phyloP scores from a whole-genome alignment of 1,140 invertebrate species.

The Sycophaga agraensis region DNA sequence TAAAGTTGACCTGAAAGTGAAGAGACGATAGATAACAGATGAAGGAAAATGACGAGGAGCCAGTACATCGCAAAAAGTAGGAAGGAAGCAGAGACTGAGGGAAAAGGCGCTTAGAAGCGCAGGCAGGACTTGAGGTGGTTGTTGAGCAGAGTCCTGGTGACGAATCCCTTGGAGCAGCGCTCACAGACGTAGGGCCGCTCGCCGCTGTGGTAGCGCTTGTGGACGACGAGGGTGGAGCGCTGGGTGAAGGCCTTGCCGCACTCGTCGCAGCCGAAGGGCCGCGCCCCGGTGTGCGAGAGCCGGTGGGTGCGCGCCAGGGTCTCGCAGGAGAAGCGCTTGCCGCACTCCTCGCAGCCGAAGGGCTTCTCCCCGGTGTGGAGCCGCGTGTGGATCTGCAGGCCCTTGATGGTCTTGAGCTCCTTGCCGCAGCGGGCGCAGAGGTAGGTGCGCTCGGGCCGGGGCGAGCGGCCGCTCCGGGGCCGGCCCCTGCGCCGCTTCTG shows the following conservation, averaged over 20 bases:
- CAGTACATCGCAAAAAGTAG: no score
- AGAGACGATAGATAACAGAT: no score
- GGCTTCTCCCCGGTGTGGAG: conserved; percentile 62
- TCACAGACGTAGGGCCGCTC: conserved; percentile 74
- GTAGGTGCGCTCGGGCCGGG: conserved; percentile 16
- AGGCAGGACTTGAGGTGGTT: conserved; percentile 62
- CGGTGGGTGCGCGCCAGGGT: conserved; percentile 66
- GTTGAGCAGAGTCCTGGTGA: conserved; percentile 65
- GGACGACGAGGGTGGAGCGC: conserved; percentile 73
- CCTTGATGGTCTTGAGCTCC: conserved; percentile 54
- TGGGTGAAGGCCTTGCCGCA: conserved; percentile 81
- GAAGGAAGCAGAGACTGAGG: no score
- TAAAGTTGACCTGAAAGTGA: no score
- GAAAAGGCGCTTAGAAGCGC: no score
- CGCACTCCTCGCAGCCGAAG: conserved; percentile 62
- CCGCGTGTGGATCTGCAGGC: conserved; percentile 58
- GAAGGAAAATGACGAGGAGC: no score
- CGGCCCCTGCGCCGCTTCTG: not conserved
- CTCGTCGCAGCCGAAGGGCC: conserved; percentile 66
- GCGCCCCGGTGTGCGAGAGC: conserved; percentile 67
- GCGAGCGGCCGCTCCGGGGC: not conserved
- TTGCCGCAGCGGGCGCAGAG: conserved; percentile 53
- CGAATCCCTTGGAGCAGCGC: conserved; percentile 68
- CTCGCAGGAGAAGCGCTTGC: conserved; percentile 67
- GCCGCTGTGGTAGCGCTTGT: conserved; percentile 76